Base-by-base conservation (phyloP, 2,888 invertebrate genomes). In the Campaea margaritaria region DNA sequence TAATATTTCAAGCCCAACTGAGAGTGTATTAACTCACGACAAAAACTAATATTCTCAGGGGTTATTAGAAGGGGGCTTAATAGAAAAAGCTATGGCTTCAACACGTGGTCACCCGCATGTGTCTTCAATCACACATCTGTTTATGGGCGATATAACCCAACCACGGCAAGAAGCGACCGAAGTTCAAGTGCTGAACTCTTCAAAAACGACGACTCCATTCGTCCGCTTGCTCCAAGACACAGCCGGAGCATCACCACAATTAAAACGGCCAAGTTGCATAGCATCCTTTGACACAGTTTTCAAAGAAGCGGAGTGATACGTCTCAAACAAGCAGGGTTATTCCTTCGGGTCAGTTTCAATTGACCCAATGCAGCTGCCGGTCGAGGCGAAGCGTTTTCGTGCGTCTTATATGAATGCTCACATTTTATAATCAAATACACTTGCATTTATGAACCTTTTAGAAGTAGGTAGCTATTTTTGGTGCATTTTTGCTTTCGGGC, bases 61-160 rank as follows among this genome's bases (percentile, higher is more conserved):
- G 70, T 73, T 71, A 52, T 58, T 57, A 57, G 65, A 69, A 74
- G 66, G 59, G 66, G 62, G 72, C 66, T 68, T 59, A 68, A 68
- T 72, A 72, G 74, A 73, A 78, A 78, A 81, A 78, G 69, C 67
- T 63, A 52, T 42, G 15, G 46, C 34, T 41, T 31, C 16, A 76
- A 85, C 90, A 90, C 89, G 88, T 89, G 90, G 83, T 80, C 49
- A 68, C 90, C 89, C 90, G 89, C 89, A 89, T 88, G 67, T 85
- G 84, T 77, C 42, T 50, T 78, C 64, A 78, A 46, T 72, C 76
- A 73, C 73, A 73, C 86, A 87, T 86, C 81, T 84, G 85, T 78
- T 73, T 68, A 69, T 73, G 28, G 16, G 70, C 43, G n/a, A 15
- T 27, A 53, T 50, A 58, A 62, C 28, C 58, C 62, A 45, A 42